Evolutionary conservation across 2,888 invertebrate genomes (phyloP), one percentile per base, ranked within the genome.

Genomic region (Eudemis profundana): DNA sequence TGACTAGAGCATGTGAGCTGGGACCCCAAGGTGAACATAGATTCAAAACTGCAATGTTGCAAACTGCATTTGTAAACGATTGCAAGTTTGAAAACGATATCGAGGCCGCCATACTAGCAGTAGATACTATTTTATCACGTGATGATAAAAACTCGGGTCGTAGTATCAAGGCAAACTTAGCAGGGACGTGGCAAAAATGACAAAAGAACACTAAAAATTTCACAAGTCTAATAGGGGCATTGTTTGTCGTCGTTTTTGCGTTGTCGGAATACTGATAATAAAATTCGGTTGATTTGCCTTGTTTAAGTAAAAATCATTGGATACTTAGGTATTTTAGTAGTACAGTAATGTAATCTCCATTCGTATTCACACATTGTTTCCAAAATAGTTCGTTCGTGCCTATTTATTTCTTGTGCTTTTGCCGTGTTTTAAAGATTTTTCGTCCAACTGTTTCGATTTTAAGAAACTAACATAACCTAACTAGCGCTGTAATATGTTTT

Each of bases 161-260:
- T 10, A 2, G 33, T 44, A 65, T 65, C 65, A 65, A 64, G 59
- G 64, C 14, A 60, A 60, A 60, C 23, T 27, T 60, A 53, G 15
- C 53, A 40, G 46, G 50, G 46, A 46, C n/a, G 47, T 65, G 60
- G 38, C 38, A 60, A 17, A 65, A 60, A 21, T 60, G 14, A 40
- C 65, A 60, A 47, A 53, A 36, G 46, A 12, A 21, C 53, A 47
- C 60, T 60, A 65, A 65, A 47, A 51, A 47, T 53, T 64, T 60
- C 53, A 60, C 51, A 65, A 47, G 27, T 53, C 19, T 29, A 27
- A 27, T 62, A 49, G 29, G 27, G 44, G 19, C 19, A 21, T 23
- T 50, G 27, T 61, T 61, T 61, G 33, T 21, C 3, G 2, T 44
- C 27, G 27, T 51, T 8, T 36, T 50, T 50, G 50, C 27, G 46